Conservation (phyloP, 1,140 invertebrate genomes). For the Euborellia annulipes region DNA sequence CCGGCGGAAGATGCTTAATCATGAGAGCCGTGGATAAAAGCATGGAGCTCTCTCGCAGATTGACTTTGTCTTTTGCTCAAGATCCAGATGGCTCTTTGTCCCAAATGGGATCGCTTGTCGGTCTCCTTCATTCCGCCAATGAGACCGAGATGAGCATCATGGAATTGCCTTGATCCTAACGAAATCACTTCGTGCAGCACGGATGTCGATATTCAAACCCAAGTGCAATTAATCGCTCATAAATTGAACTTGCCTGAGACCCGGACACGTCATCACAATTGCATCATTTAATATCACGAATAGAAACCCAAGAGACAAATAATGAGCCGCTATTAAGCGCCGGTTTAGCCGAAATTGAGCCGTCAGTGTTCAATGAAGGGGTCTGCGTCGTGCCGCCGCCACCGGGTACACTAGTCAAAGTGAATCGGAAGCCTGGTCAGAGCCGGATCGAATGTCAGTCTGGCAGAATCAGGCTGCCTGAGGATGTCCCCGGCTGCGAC, state of each 20-base stretch:
- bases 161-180: too few relatives aligned
- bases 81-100: constrained; percentile 19
- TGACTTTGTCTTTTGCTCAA: constrained; percentile 27
- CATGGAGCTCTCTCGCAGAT: constrained; percentile 36
- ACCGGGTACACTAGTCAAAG: constrained; percentile 36
- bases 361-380: not conserved
- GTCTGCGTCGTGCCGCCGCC: constrained; percentile 11
- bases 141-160: not conserved
- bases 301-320: too few relatives aligned
- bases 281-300: too few relatives aligned
- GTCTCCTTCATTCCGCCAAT: constrained; percentile 1
- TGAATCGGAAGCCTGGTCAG: constrained; percentile 70
- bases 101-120: constrained; percentile 25
- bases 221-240: too few relatives aligned
- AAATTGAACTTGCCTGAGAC: too few relatives aligned
- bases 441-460: constrained; percentile 63
- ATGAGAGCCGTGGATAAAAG: constrained; percentile 36
- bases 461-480: constrained; percentile 54
- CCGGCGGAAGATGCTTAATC: constrained; percentile 30
- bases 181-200: too few relatives aligned
- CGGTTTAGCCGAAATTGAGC: too few relatives aligned
- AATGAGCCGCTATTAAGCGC: too few relatives aligned
- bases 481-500: constrained; percentile 19
- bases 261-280: too few relatives aligned
- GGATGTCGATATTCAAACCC: too few relatives aligned